Base-by-base conservation (phyloP, 92 coral and sea anemone genomes). In the Diadumene lineata region DNA sequence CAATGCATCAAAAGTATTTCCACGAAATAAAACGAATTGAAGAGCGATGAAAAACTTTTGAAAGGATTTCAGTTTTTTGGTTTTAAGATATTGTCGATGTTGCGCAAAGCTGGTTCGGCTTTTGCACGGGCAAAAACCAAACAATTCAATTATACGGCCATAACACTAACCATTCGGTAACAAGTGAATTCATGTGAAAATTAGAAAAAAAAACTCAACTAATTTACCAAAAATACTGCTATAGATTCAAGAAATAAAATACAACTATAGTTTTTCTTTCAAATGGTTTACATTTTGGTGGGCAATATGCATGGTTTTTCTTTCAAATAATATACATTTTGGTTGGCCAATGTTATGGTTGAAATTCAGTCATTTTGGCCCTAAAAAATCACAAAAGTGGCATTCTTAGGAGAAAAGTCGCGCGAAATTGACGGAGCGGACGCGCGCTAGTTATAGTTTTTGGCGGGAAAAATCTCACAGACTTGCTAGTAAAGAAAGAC, bases 281-380 rank as follows among this genome's bases (percentile, higher is more conserved):
- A 72, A 72, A 72, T 31, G 66, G 77, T 72, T 65, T 72, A 72
- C 56, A 72, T 72, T 62, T 72, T 57, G 77, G 77, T 72, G 56
- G 56, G 77, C 77, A 65, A 72, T 21, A 72, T n/a, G n/a, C n/a
- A 72, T 17, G 50, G n/a, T 26, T 58, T 32, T 3, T 58, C 66
- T 50, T 61, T 22, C 29, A 72, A 72, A 72, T 31, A 53, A 66
- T 72, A 66, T 72, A 72, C 56, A 72, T 72, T 62, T 72, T 57
- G 77, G 77, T 72, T 72, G 56, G 77, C 77, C 77, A 72, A n/a
- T n/a, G n/a, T 21, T 56, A 18, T 72, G 77, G 77, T 72, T 72
- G 56, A 53, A 22, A 15, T 38, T 28, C 31, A 38, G 31, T 62
- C 68, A 62, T 62, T 62, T 62, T 62, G 68, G 68, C 31, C 43